Evolutionary conservation across 1,140 invertebrate genomes (phyloP).

Genomic region (Neelides sp.): DNA sequence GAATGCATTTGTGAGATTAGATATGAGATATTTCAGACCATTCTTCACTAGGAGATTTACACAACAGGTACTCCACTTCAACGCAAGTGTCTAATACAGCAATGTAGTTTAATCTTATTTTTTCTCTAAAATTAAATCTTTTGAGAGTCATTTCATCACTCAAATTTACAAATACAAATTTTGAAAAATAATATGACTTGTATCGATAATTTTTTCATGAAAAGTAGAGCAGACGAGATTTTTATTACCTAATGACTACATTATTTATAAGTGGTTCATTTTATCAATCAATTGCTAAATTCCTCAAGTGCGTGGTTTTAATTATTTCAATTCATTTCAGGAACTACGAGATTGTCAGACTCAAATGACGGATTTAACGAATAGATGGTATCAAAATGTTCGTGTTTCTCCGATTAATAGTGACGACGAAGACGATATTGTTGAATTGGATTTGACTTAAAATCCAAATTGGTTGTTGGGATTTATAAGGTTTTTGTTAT

Average conservation of each 20-base stretch:
- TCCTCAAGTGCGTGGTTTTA: too few relatives aligned
- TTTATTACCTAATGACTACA: too few relatives aligned
- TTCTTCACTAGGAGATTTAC: constrained; percentile 91
- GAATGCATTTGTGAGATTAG: constrained; percentile 75
- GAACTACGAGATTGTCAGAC: constrained; percentile 88
- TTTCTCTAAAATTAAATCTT: neutral
- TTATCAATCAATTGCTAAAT: too few relatives aligned
- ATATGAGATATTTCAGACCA: constrained; percentile 85
- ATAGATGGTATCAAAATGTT: constrained; percentile 92
- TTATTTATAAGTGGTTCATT: too few relatives aligned
- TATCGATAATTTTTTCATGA: too few relatives aligned
- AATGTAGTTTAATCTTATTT: too few relatives aligned
- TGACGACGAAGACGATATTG: constrained; percentile 42
- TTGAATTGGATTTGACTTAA: neutral
- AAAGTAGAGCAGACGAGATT: too few relatives aligned
- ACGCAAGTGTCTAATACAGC: neutral
- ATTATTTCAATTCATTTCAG: constrained; percentile 40
- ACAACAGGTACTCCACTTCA: constrained; percentile 64
- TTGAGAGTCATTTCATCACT: neutral
- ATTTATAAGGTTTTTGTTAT: too few relatives aligned
- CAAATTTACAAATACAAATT: constrained; percentile 7
- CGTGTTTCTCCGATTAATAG: constrained; percentile 63
- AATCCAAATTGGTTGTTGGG: too few relatives aligned
- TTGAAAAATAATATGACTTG: too few relatives aligned
- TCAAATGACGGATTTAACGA: constrained; percentile 89